Conservation (phyloP, 2,888 invertebrate genomes). For the Cantharis rufa region DNA sequence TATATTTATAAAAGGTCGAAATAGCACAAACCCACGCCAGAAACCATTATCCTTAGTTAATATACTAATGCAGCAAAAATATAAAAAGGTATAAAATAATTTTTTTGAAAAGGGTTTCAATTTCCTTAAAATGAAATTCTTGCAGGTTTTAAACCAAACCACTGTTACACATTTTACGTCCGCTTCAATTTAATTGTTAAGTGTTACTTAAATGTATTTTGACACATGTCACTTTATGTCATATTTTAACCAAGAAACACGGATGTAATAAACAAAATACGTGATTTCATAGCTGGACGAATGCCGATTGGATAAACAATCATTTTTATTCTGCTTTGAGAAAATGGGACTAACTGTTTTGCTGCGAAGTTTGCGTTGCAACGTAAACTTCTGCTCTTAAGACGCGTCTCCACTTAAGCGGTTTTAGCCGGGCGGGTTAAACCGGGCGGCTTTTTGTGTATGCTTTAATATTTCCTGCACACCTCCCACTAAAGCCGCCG, state of each 20-base stretch:
- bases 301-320: background rate
- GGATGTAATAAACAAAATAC: background rate
- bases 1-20: conserved; percentile 5
- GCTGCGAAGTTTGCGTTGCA: too few relatives aligned
- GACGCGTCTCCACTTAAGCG: too few relatives aligned
- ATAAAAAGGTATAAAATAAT: background rate
- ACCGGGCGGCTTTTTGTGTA: too few relatives aligned
- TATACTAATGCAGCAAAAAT: conserved; percentile 27
- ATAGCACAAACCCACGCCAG: conserved; percentile 40
- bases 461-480: too few relatives aligned
- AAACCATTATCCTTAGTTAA: conserved; percentile 35
- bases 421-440: too few relatives aligned
- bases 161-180: background rate
- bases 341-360: too few relatives aligned
- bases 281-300: background rate
- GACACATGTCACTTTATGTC: background rate
- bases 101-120: background rate
- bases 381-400: too few relatives aligned
- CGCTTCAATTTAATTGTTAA: background rate
- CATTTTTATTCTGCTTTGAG: too few relatives aligned
- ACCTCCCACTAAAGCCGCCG: too few relatives aligned
- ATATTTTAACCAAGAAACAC: background rate
- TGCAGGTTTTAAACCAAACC: background rate
- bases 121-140: background rate
- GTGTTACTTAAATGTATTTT: background rate